Evolutionary conservation across 1,140 invertebrate genomes (phyloP).

Genomic region (Mizuhopecten yessoensis): DNA sequence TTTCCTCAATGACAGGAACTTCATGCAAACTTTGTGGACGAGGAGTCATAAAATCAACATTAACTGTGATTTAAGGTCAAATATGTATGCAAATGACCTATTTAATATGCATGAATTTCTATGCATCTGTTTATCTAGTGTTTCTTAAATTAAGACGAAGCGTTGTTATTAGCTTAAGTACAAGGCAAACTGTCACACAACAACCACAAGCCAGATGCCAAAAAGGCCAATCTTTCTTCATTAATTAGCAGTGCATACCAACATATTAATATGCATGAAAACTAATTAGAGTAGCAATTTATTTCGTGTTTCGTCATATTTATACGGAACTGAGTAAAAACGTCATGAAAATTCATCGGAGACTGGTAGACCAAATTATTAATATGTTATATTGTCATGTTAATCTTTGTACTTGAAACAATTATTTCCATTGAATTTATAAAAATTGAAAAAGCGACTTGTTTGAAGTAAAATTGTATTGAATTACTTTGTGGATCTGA

Average conservation of each 20-base stretch:
- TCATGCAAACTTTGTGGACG: conserved; percentile 25
- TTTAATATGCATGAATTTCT: conserved; percentile 40
- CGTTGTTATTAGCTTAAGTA: conserved; percentile 35
- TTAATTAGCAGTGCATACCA: conserved; percentile 33
- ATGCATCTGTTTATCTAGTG: conserved; percentile 38
- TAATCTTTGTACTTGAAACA: conserved; percentile 35
- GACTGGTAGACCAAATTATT: conserved; percentile 33
- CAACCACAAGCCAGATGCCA: neutral
- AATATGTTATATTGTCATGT: conserved; percentile 30
- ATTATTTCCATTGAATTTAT: conserved; percentile 40
- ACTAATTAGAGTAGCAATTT: conserved; percentile 23
- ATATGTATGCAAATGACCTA: conserved; percentile 39
- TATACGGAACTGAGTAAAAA: conserved; percentile 19
- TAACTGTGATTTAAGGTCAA: conserved; percentile 28
- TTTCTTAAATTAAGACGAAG: conserved; percentile 39
- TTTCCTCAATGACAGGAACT: conserved; percentile 22
- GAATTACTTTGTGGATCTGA: conserved; percentile 38
- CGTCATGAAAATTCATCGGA: conserved; percentile 10
- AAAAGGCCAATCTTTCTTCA: conserved; percentile 24
- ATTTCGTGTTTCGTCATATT: conserved; percentile 28
- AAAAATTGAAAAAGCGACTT: conserved; percentile 30
- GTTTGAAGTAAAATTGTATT: conserved; percentile 40
- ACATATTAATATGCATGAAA: neutral
- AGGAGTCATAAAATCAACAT: conserved; percentile 16
- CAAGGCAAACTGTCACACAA: conserved; percentile 8